Base-by-base conservation (phyloP, 2,888 invertebrate genomes). In the Magallana nippona region DNA sequence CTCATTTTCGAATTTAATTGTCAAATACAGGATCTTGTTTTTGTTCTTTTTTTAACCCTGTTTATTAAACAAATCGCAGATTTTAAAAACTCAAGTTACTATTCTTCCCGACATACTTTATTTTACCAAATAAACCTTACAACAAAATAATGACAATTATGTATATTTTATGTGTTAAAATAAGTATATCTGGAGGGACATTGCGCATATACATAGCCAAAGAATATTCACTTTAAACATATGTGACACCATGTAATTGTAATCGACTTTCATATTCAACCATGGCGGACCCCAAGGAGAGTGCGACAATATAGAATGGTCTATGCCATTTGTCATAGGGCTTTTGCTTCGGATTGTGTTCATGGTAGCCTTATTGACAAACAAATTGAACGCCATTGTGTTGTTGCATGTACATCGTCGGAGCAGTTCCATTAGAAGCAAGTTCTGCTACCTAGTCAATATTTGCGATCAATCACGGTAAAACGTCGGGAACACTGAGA, bases 371-470 rank as follows among this genome's bases (percentile, higher is more conserved):
- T n/a, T n/a, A n/a, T n/a, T n/a, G n/a, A n/a, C n/a, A n/a, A n/a
- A n/a, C 71, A 71, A 71, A 71, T 71, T 71, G 71, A 32, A 71
- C 71, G 71, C 71, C 71, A 71, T 71, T 71, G 27, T 71, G 2
- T 11, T 71, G 19, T 71, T 71, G 27, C 71, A 71, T 71, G 22
- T 71, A 71, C 71, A 71, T 32, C 32, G 71, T 71, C 27, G 17
- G 22, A 71, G 71, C 22, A 15, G 15, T 27, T 71, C 27, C 71
- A 71, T 71, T 71, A 71, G 27, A 22, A 27, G 32, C 27, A 22
- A 27, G 44, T 32, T 27, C 15, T 71, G 32, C 27, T 27, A 71
- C 71, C 71, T 27, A 15, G 71, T 71, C 71, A 71, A 71, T 71
- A 71, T 71, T 71, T 71, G 71, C 27, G 27, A 71, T 71, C 71